phyloP scores from a whole-genome alignment of 2,113 vertebrate species.

The Notechis scutatus region DNA sequence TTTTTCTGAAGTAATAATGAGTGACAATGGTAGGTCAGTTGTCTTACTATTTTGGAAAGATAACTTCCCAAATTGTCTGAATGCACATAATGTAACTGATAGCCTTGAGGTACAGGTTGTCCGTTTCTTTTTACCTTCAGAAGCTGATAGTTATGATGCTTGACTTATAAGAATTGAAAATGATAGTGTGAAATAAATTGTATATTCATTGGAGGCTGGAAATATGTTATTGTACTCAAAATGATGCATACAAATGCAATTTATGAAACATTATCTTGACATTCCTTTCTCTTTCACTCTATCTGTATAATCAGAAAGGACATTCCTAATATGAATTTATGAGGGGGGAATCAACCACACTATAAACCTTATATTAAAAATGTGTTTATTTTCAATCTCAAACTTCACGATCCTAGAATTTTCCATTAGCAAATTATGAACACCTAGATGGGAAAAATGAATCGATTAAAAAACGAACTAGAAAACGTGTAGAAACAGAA shows the following conservation, averaged over 20 bases:
- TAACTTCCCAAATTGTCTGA: conserved; percentile 41
- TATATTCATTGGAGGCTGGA: conserved; percentile 56
- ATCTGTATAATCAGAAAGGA: conserved; percentile 45
- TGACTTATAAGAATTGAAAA: conserved; percentile 58
- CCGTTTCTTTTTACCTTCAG: conserved; percentile 59
- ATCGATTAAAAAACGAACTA: not conserved
- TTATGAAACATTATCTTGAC: conserved; percentile 57
- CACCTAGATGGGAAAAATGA: not conserved
- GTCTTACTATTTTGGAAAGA: conserved; percentile 43
- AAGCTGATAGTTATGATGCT: conserved; percentile 55
- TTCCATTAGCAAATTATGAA: not conserved
- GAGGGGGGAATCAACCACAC: not conserved
- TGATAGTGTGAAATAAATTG: conserved; percentile 60
- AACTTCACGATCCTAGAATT: not conserved
- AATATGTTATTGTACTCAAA: conserved; percentile 57
- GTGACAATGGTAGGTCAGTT: conserved; percentile 52
- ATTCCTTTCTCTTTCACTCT: conserved; percentile 33
- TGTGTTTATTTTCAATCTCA: not conserved
- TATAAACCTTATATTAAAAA: not conserved
- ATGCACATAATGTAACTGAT: conserved; percentile 54
- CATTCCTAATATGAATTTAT: conserved; percentile 44
- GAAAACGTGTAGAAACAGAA: not conserved
- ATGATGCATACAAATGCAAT: conserved; percentile 47
- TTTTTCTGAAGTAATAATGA: conserved; percentile 46
- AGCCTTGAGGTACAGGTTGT: conserved; percentile 49